Conservation (phyloP, 2,113 vertebrate species). For the Leucopternis melanops region DNA sequence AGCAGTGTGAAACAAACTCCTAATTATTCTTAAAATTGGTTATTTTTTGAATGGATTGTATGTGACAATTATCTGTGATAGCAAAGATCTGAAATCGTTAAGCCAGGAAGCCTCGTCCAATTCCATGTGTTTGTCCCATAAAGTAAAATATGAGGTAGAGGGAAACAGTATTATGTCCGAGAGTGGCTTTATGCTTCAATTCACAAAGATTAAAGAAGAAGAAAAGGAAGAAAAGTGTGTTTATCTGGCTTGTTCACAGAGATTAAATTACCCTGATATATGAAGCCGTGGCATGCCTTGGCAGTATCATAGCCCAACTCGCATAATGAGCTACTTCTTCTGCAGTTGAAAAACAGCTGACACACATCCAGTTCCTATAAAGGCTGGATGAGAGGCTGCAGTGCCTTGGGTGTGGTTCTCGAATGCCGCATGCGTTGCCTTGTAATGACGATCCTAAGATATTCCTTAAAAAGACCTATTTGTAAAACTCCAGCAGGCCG, state of each 20-base stretch:
- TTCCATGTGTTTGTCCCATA: background rate
- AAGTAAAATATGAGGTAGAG: background rate
- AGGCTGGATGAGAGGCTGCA: too few species aligned
- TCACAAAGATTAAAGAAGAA: background rate
- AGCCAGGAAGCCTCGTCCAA: background rate
- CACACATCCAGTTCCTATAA: rapidly evolving
- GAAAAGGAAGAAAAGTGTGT: background rate
- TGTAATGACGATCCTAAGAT: too few species aligned
- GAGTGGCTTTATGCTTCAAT: background rate
- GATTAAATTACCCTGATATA: background rate
- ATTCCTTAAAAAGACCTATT: background rate
- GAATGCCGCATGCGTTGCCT: rapidly evolving
- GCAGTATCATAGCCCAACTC: rapidly evolving
- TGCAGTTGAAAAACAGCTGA: background rate
- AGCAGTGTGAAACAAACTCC: background rate
- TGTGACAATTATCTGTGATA: background rate
- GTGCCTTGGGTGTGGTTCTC: rapidly evolving
- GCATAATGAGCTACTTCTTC: background rate
- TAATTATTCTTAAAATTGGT: background rate
- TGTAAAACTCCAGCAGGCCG: background rate
- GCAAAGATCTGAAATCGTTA: background rate
- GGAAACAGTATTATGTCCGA: background rate
- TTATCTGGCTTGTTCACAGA: background rate
- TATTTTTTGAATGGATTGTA: background rate
- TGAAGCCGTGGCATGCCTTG: rapidly evolving